Evolutionary conservation across 2,888 invertebrate species (phyloP).

Genomic region (Pteria penguin): DNA sequence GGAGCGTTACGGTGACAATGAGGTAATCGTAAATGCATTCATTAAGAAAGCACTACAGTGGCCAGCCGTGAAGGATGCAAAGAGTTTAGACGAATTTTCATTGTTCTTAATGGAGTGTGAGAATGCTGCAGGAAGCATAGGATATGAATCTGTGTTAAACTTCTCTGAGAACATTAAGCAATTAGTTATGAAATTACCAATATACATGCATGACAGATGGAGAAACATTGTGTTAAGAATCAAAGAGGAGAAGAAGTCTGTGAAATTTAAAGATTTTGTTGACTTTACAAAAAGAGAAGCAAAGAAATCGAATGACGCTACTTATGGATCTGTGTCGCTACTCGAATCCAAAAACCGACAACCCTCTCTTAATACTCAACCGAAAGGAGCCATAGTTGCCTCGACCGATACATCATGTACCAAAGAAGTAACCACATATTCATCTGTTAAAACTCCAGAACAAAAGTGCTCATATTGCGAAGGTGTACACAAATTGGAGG

Average conservation of each 20-base stretch:
- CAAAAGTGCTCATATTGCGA: conserved; percentile 27
- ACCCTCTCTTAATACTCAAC: not conserved
- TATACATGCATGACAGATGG: conserved; percentile 19
- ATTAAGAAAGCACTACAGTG: conserved; percentile 36
- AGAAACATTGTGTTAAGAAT: conserved; percentile 7
- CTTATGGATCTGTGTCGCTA: not conserved
- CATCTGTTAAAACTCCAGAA: not conserved
- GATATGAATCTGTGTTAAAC: conserved; percentile 19
- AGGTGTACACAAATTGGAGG: not conserved
- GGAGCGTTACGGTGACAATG: conserved; percentile 27
- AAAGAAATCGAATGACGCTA: conserved; percentile 21
- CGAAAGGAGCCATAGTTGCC: not conserved
- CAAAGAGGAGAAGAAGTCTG: conserved; percentile 12
- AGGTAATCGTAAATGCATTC: conserved; percentile 33
- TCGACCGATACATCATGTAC: not conserved
- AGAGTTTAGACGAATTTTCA: conserved; percentile 37
- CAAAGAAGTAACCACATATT: not conserved
- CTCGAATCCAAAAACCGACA: not conserved
- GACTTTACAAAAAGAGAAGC: conserved; percentile 22
- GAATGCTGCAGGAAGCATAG: conserved; percentile 31
- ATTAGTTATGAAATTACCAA: conserved; percentile 36
- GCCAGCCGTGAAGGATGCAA: conserved; percentile 22
- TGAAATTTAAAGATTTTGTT: conserved; percentile 24
- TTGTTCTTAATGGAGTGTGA: conserved; percentile 41
- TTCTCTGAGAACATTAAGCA: conserved; percentile 29